Evolutionary conservation across 2,113 vertebrate species (phyloP).

Genomic region (Coryphaenoides rupestris): DNA sequence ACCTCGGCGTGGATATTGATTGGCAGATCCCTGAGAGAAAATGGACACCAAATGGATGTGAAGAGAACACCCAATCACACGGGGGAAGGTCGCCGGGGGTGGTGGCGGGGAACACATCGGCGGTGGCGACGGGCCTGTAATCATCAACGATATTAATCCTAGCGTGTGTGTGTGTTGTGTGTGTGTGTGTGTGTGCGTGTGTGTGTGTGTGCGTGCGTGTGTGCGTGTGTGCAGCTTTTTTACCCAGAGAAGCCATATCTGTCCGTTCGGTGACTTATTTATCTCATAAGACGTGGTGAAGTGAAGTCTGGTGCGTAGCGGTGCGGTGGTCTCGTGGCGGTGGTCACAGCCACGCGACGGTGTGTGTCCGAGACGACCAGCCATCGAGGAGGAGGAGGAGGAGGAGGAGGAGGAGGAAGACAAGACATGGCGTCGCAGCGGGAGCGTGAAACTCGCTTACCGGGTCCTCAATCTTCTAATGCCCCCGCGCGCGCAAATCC

Average conservation of each 20-base stretch:
- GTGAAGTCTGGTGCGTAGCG: conserved; percentile 30
- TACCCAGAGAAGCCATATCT: conserved; percentile 58
- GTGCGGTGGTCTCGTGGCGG: too few relatives aligned
- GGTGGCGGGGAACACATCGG: conserved; percentile 44
- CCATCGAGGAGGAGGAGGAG: conserved; percentile 18
- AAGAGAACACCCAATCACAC: conserved; percentile 28
- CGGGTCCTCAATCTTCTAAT: conserved; percentile 59
- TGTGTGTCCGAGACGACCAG: conserved; percentile 36
- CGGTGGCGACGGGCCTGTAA: conserved; percentile 51
- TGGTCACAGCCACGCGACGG: conserved; percentile 31
- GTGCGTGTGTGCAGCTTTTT: conserved; percentile 24
- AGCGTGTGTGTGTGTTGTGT: too few relatives aligned
- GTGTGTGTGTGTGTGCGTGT: too few relatives aligned
- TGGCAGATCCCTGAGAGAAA: conserved; percentile 16
- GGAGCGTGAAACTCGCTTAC: conserved; percentile 52
- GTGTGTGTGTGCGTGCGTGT: too few relatives aligned
- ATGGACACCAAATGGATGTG: conserved; percentile 28
- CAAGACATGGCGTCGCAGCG: too few relatives aligned
- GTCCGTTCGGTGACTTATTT: conserved; percentile 69
- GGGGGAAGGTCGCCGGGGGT: conserved; percentile 44
- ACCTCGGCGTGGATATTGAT: conserved; percentile 42
- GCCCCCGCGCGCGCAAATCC: conserved; percentile 67
- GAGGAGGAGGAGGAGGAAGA: conserved; percentile 43
- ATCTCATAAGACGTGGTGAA: conserved; percentile 68
- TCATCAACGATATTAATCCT: conserved; percentile 66